A percentile compares a stretch with the other conserved stretches of the same genome.
Evolutionary conservation across 1,140 invertebrate species (phyloP).

Genomic region (Ephestia elutella): DNA sequence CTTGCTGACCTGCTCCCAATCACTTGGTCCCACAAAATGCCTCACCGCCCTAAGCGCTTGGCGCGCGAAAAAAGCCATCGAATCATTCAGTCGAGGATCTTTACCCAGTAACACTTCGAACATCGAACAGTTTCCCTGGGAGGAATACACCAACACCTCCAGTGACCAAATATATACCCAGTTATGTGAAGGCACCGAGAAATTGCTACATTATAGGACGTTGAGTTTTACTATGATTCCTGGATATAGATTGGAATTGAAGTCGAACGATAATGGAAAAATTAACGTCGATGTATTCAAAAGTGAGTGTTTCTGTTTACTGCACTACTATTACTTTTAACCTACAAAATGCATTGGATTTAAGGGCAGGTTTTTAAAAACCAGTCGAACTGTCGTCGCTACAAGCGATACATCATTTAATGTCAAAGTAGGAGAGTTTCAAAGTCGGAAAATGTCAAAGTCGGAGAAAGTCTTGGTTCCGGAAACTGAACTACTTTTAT

Average conservation of each 20-base stretch:
- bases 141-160: conserved; percentile 40
- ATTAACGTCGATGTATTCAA: conserved; percentile 55
- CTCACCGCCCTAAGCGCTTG: conserved; percentile 56
- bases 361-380: no score
- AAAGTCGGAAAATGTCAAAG: no score
- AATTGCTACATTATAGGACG: conserved; percentile 42
- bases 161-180: conserved; percentile 49
- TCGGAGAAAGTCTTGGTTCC: no score
- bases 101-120: conserved; percentile 28
- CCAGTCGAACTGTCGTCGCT: no score
- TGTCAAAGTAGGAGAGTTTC: no score
- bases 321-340: not conserved
- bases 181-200: conserved; percentile 48
- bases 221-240: conserved; percentile 43
- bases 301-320: conserved; percentile 39
- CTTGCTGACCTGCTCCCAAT: conserved; percentile 41
- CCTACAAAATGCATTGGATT: no score
- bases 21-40: conserved; percentile 57
- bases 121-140: conserved; percentile 55
- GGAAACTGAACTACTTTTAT: not conserved
- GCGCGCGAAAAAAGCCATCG: conserved; percentile 51
- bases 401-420: no score
- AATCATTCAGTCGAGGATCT: conserved; percentile 19
- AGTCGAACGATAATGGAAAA: conserved; percentile 45
- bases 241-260: conserved; percentile 44